These are phyloP conservation scores for Coendou prehensilis DNA, from an alignment of 2,797 vertebrate species.

Conservation along the genomic window DNA sequence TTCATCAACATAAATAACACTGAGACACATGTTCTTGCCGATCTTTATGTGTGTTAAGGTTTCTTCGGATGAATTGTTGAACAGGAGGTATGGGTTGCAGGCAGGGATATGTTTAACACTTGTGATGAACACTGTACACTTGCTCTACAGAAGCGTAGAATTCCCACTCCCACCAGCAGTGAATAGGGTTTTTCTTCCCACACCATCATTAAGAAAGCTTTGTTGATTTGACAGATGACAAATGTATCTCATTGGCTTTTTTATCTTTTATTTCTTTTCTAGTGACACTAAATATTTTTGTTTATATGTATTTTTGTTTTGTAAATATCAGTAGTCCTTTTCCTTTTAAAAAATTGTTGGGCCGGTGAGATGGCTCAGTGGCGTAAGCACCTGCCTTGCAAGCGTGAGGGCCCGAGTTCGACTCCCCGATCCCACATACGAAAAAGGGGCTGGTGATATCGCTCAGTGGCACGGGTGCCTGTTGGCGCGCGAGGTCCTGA, in stretches of 20 bases:
- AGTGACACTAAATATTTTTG: slow-evolving; percentile 53
- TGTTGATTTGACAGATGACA: slow-evolving; percentile 48
- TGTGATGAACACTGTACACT: not conserved
- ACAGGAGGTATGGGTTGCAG: not conserved
- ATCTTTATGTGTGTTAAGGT: not conserved
- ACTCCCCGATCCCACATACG: too few species aligned
- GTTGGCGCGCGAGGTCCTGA: too few species aligned
- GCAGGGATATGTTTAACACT: not conserved
- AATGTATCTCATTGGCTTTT: slow-evolving; percentile 22
- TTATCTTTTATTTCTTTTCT: slow-evolving; percentile 40
- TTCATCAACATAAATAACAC: not conserved
- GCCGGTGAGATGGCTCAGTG: too few species aligned
- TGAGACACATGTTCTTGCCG: not conserved
- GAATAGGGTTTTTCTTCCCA: not conserved
- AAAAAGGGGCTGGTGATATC: too few species aligned
- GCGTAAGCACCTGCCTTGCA: too few species aligned
- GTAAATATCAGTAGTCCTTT: slow-evolving; percentile 9
- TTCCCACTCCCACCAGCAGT: not conserved
- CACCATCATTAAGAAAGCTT: not conserved
- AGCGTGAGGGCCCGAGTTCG: too few species aligned
- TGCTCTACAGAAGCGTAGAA: not conserved
- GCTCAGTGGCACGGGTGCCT: too few species aligned
- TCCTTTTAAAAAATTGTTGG: not conserved
- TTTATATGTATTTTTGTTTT: slow-evolving; percentile 37
- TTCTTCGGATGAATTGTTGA: not conserved